phyloP scores from a whole-genome alignment of 2,888 invertebrate genomes.

The Belgica antarctica region DNA sequence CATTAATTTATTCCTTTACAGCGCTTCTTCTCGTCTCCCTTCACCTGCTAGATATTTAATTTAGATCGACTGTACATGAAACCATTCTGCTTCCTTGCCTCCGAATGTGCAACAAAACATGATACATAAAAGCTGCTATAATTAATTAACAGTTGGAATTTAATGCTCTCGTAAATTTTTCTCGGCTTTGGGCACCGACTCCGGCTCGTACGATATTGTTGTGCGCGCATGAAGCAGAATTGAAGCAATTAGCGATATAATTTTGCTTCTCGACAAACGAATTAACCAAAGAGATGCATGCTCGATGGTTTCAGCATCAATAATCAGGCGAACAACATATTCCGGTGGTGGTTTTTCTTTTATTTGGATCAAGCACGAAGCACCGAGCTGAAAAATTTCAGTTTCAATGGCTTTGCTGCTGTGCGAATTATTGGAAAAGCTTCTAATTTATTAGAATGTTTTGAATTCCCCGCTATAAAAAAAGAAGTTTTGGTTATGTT shows the following conservation, averaged over 20 bases:
- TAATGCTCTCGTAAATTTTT: background rate
- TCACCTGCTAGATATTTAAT: constrained; percentile 4
- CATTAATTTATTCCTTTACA: background rate
- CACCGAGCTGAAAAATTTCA: too few species aligned
- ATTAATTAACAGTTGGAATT: constrained; percentile 26
- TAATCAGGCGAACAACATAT: background rate
- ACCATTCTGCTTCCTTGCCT: background rate
- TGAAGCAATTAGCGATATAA: background rate
- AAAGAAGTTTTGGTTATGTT: too few species aligned
- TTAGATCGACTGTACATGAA: constrained; percentile 14
- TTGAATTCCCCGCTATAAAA: too few species aligned
- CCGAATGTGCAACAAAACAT: constrained; percentile 2
- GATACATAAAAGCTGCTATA: background rate
- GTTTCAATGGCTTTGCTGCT: too few species aligned
- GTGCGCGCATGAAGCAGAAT: background rate
- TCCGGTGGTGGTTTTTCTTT: constrained; percentile 1
- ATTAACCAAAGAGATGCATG: constrained; percentile 27
- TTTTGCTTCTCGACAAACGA: background rate
- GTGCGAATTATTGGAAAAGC: too few species aligned
- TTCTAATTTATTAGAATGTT: background rate
- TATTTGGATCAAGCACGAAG: background rate
- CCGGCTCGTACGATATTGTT: constrained; percentile 16
- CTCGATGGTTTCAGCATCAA: background rate
- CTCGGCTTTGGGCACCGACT: background rate
- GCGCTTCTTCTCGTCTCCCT: background rate